Evolutionary conservation across 2,797 vertebrate species (phyloP), one percentile per base, ranked within the genome.

Genomic region (Clarias pachynema): DNA sequence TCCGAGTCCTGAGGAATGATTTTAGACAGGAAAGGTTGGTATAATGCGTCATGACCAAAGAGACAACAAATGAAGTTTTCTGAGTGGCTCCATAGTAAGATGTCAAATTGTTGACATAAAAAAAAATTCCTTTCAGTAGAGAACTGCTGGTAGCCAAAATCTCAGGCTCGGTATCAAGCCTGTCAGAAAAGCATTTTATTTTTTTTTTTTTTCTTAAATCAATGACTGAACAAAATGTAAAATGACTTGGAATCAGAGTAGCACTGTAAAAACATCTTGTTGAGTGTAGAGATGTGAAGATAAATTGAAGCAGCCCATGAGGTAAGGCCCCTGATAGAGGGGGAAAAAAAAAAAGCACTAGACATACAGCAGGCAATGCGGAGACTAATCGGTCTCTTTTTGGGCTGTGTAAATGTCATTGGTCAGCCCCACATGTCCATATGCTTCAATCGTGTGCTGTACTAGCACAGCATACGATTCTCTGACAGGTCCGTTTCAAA

Each of bases 1-100:
- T 99, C 98, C 0, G 97, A 99, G 92, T 99, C 98, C 97, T 99
- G 84, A 20, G 57, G 86, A 89, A 85, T 87, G 5, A 87, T 88
- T 53, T 53, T 79, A 74, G 20, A 83, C 70, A 87, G 16, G 86
- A 24, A 79, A 14, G 62, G 15, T 74, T 81, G 65, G 53, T 56
- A 85, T 40, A 79, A 29, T 69, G 80, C 44, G 3, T 78, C 78
- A 89, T 89, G 92, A 70, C 82, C 53, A 77, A 68, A 84, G 44
- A 20, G 66, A 24, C 59, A 84, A 86, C 49, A 66, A 14, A 62
- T 80, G 24, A 84, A 44, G 77, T 84, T 86, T 84, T 84, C 79
- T 65, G 24, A 89, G 56, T 86, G 68, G 75, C 68, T 82, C 75
- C 37, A 73, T 72, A 57, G 65, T 22, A 53, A 86, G 68, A 60